Percentiles rank a stretch among this genome's conserved stretches.
phyloP scores from a whole-genome alignment of 2,888 invertebrate species.

The Azorinus chamasolen region DNA sequence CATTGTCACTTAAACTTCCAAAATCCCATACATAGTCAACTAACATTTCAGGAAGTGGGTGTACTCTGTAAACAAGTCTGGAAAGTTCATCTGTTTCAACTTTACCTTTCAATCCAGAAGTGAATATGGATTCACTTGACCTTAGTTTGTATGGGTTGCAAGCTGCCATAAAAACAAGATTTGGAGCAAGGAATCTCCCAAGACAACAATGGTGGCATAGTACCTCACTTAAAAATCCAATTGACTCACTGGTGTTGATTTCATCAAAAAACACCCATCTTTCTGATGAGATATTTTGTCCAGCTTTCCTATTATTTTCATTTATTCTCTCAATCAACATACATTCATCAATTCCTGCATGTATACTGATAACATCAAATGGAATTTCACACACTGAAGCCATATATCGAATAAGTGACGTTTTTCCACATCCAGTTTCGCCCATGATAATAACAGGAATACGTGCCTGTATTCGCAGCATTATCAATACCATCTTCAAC shows the following conservation, averaged over 20 bases:
- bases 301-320: slow-evolving; percentile 28
- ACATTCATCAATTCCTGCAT: slow-evolving; percentile 63
- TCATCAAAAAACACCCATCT: slow-evolving; percentile 74
- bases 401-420: slow-evolving; percentile 67
- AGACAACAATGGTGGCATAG: slow-evolving; percentile 63
- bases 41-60: slow-evolving; percentile 69
- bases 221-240: slow-evolving; percentile 64
- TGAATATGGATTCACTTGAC: slow-evolving; percentile 38
- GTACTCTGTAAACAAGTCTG: slow-evolving; percentile 67
- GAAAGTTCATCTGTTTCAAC: slow-evolving; percentile 65
- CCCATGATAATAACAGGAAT: slow-evolving; percentile 74
- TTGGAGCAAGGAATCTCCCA: slow-evolving; percentile 58
- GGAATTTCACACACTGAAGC: slow-evolving; percentile 54
- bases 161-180: slow-evolving; percentile 65
- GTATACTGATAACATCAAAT: slow-evolving; percentile 62
- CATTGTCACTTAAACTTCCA: slow-evolving; percentile 60
- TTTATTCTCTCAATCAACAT: slow-evolving; percentile 34
- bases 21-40: slow-evolving; percentile 75
- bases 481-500: slow-evolving; percentile 71
- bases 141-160: slow-evolving; percentile 72
- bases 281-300: neutral
- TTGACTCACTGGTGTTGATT: slow-evolving; percentile 69
- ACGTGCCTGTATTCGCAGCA: slow-evolving; percentile 57
- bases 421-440: slow-evolving; percentile 77
- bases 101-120: slow-evolving; percentile 65